These are phyloP conservation scores for Ceratosolen fusciceps DNA, from an alignment of 1,140 invertebrate genomes.

Conservation along the genomic window DNA sequence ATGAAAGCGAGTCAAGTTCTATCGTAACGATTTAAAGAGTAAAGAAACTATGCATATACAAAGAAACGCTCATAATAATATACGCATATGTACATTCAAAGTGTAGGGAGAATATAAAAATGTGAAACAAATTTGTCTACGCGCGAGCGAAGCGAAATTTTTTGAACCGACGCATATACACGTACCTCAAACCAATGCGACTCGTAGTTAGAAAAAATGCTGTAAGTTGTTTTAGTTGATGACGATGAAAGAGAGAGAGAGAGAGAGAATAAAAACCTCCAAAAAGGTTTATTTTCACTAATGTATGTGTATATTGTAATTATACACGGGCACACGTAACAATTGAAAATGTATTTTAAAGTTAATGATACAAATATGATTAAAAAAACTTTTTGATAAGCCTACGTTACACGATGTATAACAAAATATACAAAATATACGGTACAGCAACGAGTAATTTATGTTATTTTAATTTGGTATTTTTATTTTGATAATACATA, in stretches of 20 bases:
- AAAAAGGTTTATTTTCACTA: constrained; percentile 67
- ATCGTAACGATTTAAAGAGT: constrained; percentile 38
- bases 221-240: constrained; percentile 66
- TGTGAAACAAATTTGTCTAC: constrained; percentile 37
- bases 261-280: constrained; percentile 50
- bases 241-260: constrained; percentile 42
- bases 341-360: constrained; percentile 42
- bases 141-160: constrained; percentile 31
- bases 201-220: constrained; percentile 62
- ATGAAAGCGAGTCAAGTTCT: constrained; percentile 57
- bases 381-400: constrained; percentile 33
- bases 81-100: constrained; percentile 43
- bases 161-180: constrained; percentile 62
- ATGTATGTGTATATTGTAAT: constrained; percentile 49
- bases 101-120: constrained; percentile 20
- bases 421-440: not conserved
- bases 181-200: constrained; percentile 70
- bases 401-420: constrained; percentile 27
- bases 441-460: constrained; percentile 35
- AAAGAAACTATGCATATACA: constrained; percentile 42
- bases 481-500: constrained; percentile 28
- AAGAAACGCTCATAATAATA: constrained; percentile 29
- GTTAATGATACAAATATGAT: constrained; percentile 37
- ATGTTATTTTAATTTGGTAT: constrained; percentile 37
- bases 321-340: constrained; percentile 40